Evolutionary conservation across 1,140 invertebrate species (phyloP).

Genomic region (Lanistes nyassanus): DNA sequence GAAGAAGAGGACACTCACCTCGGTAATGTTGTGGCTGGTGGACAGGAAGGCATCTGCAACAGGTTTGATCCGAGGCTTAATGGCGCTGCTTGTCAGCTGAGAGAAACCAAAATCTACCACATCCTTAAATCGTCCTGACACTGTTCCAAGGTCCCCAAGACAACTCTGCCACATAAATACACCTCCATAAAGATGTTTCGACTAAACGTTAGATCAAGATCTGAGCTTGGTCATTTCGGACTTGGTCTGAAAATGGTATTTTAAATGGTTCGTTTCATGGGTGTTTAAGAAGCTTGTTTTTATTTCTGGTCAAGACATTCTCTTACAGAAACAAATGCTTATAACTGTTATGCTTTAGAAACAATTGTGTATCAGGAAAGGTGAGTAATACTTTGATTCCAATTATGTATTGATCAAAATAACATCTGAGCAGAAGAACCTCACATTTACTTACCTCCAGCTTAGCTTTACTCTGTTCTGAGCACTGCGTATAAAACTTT

Average conservation of each 20-base stretch:
- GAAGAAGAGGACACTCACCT: slow-evolving; percentile 70
- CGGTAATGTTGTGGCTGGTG: slow-evolving; percentile 82
- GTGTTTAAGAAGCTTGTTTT: too few relatives aligned
- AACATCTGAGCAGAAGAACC: neutral
- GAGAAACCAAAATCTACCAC: slow-evolving; percentile 87
- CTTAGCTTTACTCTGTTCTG: slow-evolving; percentile 64
- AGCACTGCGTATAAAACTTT: slow-evolving; percentile 60
- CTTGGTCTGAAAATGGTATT: too few relatives aligned
- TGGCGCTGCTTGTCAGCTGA: slow-evolving; percentile 81
- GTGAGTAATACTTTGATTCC: too few relatives aligned
- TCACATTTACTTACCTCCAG: slow-evolving; percentile 57
- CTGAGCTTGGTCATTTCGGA: too few relatives aligned
- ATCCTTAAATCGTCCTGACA: slow-evolving; percentile 80
- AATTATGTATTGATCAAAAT: too few relatives aligned
- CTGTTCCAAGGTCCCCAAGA: slow-evolving; percentile 78
- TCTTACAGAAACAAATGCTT: too few relatives aligned
- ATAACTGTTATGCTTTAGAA: too few relatives aligned
- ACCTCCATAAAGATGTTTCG: too few relatives aligned
- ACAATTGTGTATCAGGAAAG: too few relatives aligned
- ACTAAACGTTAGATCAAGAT: too few relatives aligned
- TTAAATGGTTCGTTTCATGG: too few relatives aligned
- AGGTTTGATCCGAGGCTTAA: slow-evolving; percentile 88
- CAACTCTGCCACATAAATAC: slow-evolving; percentile 64
- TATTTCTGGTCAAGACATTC: too few relatives aligned
- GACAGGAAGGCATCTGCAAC: slow-evolving; percentile 86